Evolutionary conservation across 2,888 invertebrate species (phyloP).

Genomic region (Oegoconia quadripuncta): DNA sequence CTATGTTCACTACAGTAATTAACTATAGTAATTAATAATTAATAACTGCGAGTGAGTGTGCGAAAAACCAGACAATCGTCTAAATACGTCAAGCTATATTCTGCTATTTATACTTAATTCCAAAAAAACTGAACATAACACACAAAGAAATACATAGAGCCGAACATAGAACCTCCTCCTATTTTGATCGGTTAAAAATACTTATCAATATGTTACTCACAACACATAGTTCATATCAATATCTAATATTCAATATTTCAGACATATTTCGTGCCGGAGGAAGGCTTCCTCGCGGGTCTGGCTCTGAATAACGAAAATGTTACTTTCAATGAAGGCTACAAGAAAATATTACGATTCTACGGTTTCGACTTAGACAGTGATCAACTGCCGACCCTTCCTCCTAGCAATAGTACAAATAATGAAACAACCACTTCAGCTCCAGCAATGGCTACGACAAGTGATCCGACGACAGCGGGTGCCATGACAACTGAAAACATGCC

Average conservation of each 20-base stretch:
- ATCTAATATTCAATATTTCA: slow-evolving; percentile 58
- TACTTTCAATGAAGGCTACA: slow-evolving; percentile 85
- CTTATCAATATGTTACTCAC: too few species aligned
- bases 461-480: slow-evolving; percentile 21
- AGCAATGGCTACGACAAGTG: slow-evolving; percentile 21
- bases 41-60: too few species aligned
- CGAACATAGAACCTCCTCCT: too few species aligned
- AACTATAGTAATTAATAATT: too few species aligned
- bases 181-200: too few species aligned
- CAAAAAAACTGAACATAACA: too few species aligned
- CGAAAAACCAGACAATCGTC: too few species aligned
- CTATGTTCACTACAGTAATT: too few species aligned
- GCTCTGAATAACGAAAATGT: slow-evolving; percentile 89
- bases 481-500: slow-evolving; percentile 32
- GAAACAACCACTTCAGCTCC: slow-evolving; percentile 29
- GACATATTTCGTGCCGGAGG: slow-evolving; percentile 91
- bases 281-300: slow-evolving; percentile 89
- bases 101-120: too few species aligned
- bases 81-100: too few species aligned
- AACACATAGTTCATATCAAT: too few species aligned
- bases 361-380: slow-evolving; percentile 86
- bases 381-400: slow-evolving; percentile 44
- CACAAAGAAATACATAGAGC: too few species aligned
- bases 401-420: slow-evolving; percentile 33
- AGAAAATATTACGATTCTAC: slow-evolving; percentile 86